A percentile compares a stretch with the other conserved stretches of the same genome.
phyloP scores from a whole-genome alignment of 1,140 invertebrate species.

The Drosophila ercepeae region DNA sequence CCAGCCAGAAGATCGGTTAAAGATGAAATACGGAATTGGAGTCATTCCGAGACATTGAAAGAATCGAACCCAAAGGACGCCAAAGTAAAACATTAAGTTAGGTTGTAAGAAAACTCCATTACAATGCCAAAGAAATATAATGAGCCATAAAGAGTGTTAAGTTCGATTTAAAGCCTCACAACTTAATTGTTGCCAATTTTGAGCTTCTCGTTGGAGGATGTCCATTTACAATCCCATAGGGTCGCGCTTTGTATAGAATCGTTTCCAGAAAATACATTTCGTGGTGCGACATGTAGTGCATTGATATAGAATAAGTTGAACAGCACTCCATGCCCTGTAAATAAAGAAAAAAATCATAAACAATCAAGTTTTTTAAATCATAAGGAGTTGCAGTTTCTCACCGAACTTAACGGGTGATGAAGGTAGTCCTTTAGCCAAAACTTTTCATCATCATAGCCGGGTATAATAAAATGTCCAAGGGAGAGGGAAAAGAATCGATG shows the following conservation, averaged over 20 bases:
- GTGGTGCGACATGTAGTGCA: constrained; percentile 93
- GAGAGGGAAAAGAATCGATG: constrained; percentile 49
- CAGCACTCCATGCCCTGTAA: constrained; percentile 92
- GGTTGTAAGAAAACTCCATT: not conserved
- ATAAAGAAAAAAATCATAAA: constrained; percentile 55
- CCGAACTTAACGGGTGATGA: constrained; percentile 15
- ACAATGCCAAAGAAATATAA: not conserved
- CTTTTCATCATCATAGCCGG: not conserved
- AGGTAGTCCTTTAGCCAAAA: constrained; percentile 34
- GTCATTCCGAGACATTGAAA: too few species aligned
- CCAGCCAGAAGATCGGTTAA: not conserved
- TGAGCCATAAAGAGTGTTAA: not conserved
- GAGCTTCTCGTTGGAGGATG: constrained; percentile 8
- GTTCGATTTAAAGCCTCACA: not conserved
- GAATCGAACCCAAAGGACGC: not conserved
- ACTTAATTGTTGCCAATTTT: not conserved
- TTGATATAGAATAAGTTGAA: constrained; percentile 93
- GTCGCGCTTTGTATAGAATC: constrained; percentile 92
- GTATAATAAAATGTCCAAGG: constrained; percentile 27
- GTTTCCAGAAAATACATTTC: constrained; percentile 95
- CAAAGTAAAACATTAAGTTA: not conserved
- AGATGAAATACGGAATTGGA: not conserved
- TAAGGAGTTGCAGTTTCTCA: not conserved
- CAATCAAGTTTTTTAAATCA: not conserved
- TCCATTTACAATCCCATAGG: constrained; percentile 86